Conservation (phyloP, 1,140 invertebrate species). For the Chironomus striatipennis region DNA sequence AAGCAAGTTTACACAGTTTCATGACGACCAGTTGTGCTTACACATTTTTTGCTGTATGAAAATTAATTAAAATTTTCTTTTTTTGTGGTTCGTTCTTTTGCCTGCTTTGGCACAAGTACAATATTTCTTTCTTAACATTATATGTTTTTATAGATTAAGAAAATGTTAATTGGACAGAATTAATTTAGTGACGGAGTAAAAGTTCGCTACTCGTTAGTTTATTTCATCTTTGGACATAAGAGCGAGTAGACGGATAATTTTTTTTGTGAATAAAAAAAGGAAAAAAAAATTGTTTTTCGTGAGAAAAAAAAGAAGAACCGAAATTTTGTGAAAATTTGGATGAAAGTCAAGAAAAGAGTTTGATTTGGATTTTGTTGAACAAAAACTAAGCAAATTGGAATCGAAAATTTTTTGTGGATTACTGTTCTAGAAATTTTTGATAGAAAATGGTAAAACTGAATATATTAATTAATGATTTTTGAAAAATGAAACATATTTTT, state of each 20-base stretch:
- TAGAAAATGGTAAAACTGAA: no score
- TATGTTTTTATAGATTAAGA: constrained; percentile 23
- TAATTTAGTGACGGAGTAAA: constrained; percentile 18
- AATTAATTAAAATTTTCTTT: constrained; percentile 13
- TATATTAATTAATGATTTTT: no score
- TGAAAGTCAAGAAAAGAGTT: background rate
- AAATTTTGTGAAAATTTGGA: background rate
- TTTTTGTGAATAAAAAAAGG: background rate
- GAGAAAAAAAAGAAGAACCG: background rate
- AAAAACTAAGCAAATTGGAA: background rate
- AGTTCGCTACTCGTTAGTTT: constrained; percentile 15
- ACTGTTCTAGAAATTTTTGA: background rate
- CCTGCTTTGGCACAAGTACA: background rate
- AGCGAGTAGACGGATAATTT: background rate
- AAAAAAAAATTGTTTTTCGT: background rate
- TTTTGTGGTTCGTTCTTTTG: background rate
- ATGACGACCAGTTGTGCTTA: constrained; percentile 19
- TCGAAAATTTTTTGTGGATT: background rate
- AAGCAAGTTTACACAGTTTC: constrained; percentile 17
- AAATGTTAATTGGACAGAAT: constrained; percentile 23
- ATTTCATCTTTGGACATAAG: constrained; percentile 13
- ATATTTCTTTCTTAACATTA: background rate
- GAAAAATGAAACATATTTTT: no score
- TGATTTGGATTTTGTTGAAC: background rate
- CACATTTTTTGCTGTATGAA: constrained; percentile 17